These are phyloP conservation scores for Tringa solitaria DNA, from an alignment of 2,113 vertebrate species.

Conservation along the genomic window DNA sequence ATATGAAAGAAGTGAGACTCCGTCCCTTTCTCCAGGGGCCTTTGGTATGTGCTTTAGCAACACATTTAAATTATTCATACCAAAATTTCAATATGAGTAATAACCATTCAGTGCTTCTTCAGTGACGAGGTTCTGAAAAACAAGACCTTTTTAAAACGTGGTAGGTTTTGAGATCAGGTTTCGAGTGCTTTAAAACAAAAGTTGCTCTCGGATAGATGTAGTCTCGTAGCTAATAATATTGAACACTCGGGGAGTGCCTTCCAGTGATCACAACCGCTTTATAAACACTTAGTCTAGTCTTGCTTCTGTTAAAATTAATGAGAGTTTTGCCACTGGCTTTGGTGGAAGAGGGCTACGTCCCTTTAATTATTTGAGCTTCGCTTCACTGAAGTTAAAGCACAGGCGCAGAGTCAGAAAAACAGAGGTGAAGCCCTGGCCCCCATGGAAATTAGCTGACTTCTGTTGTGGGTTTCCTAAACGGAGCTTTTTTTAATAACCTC, in stretches of 20 bases:
- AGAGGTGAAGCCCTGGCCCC: neutral
- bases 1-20: neutral
- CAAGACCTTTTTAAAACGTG: neutral
- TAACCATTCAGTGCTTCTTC: neutral
- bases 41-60: neutral
- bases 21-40: neutral
- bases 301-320: slow-evolving; percentile 32
- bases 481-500: neutral
- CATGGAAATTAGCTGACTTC: neutral
- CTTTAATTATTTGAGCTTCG: slow-evolving; percentile 31
- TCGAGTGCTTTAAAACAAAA: neutral
- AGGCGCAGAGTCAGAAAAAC: neutral
- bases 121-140: neutral
- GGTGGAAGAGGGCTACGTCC: neutral
- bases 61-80: slow-evolving; percentile 4
- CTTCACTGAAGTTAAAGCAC: slow-evolving; percentile 8
- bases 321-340: neutral
- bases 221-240: neutral
- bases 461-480: neutral
- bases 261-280: neutral
- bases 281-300: neutral
- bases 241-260: neutral
- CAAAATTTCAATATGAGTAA: neutral
- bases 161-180: neutral
- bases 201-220: neutral